Evolutionary conservation across 64 coral and sea anemone species (phyloP).

Genomic region (Pocillopora damicornis): DNA sequence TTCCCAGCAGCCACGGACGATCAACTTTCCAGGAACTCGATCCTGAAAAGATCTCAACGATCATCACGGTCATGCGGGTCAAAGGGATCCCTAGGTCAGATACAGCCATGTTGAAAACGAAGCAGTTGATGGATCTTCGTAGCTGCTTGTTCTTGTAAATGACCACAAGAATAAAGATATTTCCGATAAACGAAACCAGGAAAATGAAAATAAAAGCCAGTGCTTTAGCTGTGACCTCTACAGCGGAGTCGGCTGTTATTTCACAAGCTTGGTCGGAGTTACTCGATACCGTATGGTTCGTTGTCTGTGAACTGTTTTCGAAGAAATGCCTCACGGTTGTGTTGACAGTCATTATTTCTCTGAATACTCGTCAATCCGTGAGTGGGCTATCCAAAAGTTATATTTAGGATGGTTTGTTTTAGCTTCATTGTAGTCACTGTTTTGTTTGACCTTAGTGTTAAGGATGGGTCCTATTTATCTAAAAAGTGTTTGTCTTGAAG

Average conservation of each 20-base stretch:
- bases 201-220: background rate
- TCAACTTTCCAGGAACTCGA: background rate
- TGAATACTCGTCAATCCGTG: too few species aligned
- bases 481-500: too few species aligned
- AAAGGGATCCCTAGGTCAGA: conserved; percentile 30
- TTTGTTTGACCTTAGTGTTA: too few species aligned
- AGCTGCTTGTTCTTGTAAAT: conserved; percentile 24
- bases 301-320: too few species aligned
- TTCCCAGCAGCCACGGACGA: background rate
- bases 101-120: conserved; percentile 44
- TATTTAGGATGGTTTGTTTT: too few species aligned
- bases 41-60: background rate
- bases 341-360: too few species aligned
- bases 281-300: too few species aligned
- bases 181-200: conserved; percentile 13
- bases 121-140: conserved; percentile 26
- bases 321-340: too few species aligned
- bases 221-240: background rate
- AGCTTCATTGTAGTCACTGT: too few species aligned
- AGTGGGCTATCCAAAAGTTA: too few species aligned
- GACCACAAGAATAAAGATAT: conserved; percentile 12
- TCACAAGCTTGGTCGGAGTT: background rate
- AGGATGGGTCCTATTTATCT: too few species aligned
- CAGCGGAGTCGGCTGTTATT: background rate
- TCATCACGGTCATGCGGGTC: background rate